Conservation (phyloP, 2,113 vertebrate species). For the Machaerirhynchus nigripectus region DNA sequence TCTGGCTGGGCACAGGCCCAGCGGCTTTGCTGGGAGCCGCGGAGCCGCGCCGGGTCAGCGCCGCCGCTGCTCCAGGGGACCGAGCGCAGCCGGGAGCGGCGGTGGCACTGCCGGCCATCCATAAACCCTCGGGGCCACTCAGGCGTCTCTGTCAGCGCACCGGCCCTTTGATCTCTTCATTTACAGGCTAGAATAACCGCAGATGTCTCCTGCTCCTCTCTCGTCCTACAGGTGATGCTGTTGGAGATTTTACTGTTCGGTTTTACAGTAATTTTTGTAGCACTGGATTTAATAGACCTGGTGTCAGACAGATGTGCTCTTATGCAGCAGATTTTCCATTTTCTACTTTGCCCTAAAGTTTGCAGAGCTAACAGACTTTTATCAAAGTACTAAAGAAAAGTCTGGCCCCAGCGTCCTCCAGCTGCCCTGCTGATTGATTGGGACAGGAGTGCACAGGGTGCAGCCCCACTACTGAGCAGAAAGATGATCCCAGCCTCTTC, state of each 20-base stretch:
- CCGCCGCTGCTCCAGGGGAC: background rate
- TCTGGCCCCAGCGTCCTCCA: background rate
- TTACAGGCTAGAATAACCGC: background rate
- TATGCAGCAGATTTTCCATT: background rate
- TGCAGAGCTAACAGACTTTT: background rate
- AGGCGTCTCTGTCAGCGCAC: fast-evolving
- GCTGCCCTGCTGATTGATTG: background rate
- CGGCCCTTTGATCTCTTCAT: background rate
- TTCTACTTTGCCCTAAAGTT: background rate
- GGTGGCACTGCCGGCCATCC: background rate
- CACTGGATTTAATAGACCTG: background rate
- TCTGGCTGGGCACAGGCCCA: fast-evolving
- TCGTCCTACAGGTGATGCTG: background rate
- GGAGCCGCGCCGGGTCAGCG: background rate
- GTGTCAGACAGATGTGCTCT: background rate
- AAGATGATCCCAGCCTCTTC: background rate
- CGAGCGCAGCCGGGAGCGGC: background rate
- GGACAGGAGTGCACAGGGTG: background rate
- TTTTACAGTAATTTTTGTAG: background rate
- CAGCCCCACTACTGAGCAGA: background rate
- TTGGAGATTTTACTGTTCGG: background rate
- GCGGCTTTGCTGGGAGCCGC: background rate
- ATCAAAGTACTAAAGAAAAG: background rate
- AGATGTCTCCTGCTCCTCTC: background rate
- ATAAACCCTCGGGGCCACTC: fast-evolving